Evolutionary conservation across 2,888 invertebrate species (phyloP).

Genomic region (Molanna angustata): DNA sequence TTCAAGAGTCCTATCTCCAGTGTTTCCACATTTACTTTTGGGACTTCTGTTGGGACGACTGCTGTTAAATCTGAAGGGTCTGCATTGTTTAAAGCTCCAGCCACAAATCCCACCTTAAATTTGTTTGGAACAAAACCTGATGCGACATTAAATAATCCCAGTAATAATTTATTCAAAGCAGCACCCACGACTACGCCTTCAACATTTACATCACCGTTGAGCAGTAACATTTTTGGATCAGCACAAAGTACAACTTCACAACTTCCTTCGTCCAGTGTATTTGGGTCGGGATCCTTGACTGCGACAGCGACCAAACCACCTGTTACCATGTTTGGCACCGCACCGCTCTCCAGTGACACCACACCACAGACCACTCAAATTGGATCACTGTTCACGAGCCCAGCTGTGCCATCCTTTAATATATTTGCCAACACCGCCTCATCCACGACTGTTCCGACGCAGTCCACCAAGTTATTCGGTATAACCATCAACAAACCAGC

Average conservation of each 20-base stretch:
- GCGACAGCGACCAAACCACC: slow-evolving; percentile 9
- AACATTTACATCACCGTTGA: slow-evolving; percentile 15
- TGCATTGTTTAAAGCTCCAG: slow-evolving; percentile 5
- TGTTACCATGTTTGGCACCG: slow-evolving; percentile 16
- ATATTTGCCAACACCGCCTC: slow-evolving; percentile 21
- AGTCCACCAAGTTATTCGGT: slow-evolving; percentile 12
- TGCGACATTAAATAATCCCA: not conserved
- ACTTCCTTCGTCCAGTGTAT: slow-evolving; percentile 7
- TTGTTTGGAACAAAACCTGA: slow-evolving; percentile 19
- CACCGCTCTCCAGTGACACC: not conserved
- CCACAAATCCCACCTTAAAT: slow-evolving; percentile 1
- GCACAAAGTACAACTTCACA: slow-evolving; percentile 2
- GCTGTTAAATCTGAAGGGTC: slow-evolving; percentile 19
- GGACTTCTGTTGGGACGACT: slow-evolving; percentile 35
- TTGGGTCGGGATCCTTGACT: slow-evolving; percentile 19
- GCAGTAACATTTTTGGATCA: slow-evolving; percentile 13
- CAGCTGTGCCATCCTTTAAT: slow-evolving; percentile 13
- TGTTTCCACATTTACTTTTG: slow-evolving; percentile 41
- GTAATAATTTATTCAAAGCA: slow-evolving; percentile 9
- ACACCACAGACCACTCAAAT: not conserved
- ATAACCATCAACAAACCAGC: slow-evolving; percentile 9
- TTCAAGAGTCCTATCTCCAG: slow-evolving; percentile 32
- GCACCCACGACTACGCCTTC: slow-evolving; percentile 5
- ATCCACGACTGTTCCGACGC: not conserved
- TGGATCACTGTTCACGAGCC: slow-evolving; percentile 13